These are phyloP conservation scores for Melanotaenia pygmaea DNA, from an alignment of 2,797 vertebrate genomes.

Conservation along the genomic window DNA sequence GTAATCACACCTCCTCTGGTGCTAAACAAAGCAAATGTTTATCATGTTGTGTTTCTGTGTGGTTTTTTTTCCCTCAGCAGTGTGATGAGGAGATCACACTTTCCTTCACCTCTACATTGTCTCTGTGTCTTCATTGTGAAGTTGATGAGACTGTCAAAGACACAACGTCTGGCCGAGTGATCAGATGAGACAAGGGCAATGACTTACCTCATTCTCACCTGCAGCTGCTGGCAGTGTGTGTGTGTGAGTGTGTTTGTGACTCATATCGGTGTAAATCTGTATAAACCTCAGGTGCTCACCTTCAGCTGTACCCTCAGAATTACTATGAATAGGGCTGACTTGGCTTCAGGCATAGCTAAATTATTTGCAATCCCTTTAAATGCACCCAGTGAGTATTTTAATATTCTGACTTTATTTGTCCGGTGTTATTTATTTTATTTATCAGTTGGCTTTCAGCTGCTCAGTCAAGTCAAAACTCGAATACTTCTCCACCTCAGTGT, in stretches of 20 bases:
- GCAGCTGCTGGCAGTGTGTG: constrained; percentile 37
- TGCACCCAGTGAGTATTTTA: constrained; percentile 2
- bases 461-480: too few relatives aligned
- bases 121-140: constrained; percentile 44
- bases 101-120: constrained; percentile 14
- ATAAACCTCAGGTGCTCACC: constrained; percentile 33
- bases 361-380: constrained; percentile 22
- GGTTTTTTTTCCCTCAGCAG: constrained; percentile 7
- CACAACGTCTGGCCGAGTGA: constrained; percentile 50
- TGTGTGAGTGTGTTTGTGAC: background rate
- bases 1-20: background rate
- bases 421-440: background rate
- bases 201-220: constrained; percentile 54
- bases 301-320: constrained; percentile 32
- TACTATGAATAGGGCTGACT: constrained; percentile 18
- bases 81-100: constrained; percentile 41
- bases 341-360: constrained; percentile 20
- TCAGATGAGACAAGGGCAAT: constrained; percentile 59
- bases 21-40: constrained; percentile 24
- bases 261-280: constrained; percentile 14
- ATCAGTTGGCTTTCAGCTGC: too few relatives aligned
- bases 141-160: constrained; percentile 65
- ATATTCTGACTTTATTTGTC: background rate
- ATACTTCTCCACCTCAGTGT: background rate
- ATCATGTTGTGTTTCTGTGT: constrained; percentile 1